These are phyloP conservation scores for Ariolimax columbianus DNA, from an alignment of 2,888 invertebrate species.

Conservation along the genomic window DNA sequence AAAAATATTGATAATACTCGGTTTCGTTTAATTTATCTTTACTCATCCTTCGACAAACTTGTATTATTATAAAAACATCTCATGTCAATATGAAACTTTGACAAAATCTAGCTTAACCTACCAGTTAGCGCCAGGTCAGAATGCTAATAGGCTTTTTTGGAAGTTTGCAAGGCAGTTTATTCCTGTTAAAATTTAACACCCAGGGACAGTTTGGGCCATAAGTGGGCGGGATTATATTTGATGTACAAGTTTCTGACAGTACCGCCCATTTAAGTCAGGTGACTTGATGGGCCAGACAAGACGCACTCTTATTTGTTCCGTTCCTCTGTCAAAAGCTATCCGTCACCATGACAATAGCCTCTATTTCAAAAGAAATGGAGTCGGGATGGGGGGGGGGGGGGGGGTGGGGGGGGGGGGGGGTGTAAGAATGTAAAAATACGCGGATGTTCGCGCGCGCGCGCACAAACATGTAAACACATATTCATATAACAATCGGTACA, in stretches of 20 bases:
- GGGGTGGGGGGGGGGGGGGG: no score
- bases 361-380: no score
- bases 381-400: no score
- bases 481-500: no score
- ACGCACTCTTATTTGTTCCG: slow-evolving; percentile 14
- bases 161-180: neutral
- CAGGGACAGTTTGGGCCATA: neutral
- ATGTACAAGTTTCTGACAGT: neutral
- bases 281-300: neutral
- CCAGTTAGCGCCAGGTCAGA: neutral
- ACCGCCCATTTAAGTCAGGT: slow-evolving; percentile 24
- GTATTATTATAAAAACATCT: neutral
- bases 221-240: slow-evolving; percentile 12
- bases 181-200: neutral
- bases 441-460: no score
- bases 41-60: no score
- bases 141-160: neutral
- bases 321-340: slow-evolving; percentile 14
- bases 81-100: neutral
- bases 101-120: neutral
- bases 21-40: no score
- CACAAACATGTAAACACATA: no score
- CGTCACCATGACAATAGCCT: neutral
- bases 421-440: no score
- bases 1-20: no score